Evolutionary conservation across 2,888 invertebrate genomes (phyloP).

Genomic region (Noctuana brunneofusca): DNA sequence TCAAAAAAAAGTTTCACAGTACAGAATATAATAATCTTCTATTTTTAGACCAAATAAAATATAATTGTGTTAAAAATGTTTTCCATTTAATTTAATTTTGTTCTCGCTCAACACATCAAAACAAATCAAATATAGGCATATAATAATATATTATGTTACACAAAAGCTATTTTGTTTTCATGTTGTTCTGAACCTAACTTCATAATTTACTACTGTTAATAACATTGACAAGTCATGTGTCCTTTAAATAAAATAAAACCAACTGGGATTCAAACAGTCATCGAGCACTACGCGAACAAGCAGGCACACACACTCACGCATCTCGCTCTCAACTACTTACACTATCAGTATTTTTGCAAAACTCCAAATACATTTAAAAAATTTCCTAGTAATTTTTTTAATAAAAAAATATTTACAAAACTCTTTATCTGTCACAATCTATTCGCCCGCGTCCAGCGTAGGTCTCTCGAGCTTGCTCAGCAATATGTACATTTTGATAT

Average conservation of each 20-base stretch:
- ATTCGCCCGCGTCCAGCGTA: not conserved
- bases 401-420: conserved; percentile 71
- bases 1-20: conserved; percentile 2
- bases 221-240: not conserved
- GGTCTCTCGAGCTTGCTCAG: conserved; percentile 1
- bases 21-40: not conserved
- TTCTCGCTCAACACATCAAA: not conserved
- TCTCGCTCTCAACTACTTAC: conserved; percentile 48
- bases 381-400: conserved; percentile 47
- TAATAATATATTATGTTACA: not conserved
- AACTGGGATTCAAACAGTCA: conserved; percentile 16
- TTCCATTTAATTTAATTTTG: not conserved
- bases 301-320: conserved; percentile 11
- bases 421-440: conserved; percentile 22
- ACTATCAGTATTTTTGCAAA: conserved; percentile 47
- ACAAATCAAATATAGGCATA: not conserved
- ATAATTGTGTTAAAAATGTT: not conserved
- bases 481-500: not conserved
- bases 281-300: not conserved
- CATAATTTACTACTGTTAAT: not conserved
- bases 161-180: not conserved
- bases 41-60: not conserved
- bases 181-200: not conserved
- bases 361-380: conserved; percentile 54
- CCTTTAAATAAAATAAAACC: not conserved